These are phyloP conservation scores for Tokudaia tokunoshimensis DNA, from an alignment of 2,797 vertebrate species.

Conservation along the genomic window DNA sequence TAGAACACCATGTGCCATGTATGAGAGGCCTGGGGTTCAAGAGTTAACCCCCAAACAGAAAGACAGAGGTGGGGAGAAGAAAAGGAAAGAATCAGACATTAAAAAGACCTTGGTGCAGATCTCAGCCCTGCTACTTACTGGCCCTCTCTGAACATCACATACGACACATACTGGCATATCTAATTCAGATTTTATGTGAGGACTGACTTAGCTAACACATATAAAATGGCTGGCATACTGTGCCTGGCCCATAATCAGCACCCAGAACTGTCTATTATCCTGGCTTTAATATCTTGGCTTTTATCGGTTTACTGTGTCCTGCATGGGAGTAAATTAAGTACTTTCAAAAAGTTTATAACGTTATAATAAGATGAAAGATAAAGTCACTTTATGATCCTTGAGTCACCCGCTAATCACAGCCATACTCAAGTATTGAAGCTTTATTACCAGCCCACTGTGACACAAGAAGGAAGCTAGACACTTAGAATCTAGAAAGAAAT, in stretches of 20 bases:
- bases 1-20: not conserved
- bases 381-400: constrained; percentile 48
- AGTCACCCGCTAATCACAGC: not conserved
- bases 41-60: too few species aligned
- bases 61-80: not conserved
- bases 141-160: not conserved
- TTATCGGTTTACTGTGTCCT: not conserved
- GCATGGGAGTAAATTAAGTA: constrained; percentile 49
- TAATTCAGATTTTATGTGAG: not conserved
- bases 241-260: not conserved
- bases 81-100: not conserved
- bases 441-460: not conserved
- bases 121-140: not conserved
- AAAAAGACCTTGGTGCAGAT: not conserved
- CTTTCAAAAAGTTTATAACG: constrained; percentile 48
- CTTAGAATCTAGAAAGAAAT: constrained; percentile 12
- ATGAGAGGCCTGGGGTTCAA: not conserved
- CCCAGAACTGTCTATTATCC: not conserved
- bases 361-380: constrained; percentile 62
- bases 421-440: constrained; percentile 28
- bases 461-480: not conserved
- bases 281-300: not conserved
- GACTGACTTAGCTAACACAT: constrained; percentile 11
- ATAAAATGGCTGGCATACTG: not conserved
- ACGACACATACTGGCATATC: not conserved